Conservation (phyloP, 1,140 invertebrate species). For the Psilanteris sp. region DNA sequence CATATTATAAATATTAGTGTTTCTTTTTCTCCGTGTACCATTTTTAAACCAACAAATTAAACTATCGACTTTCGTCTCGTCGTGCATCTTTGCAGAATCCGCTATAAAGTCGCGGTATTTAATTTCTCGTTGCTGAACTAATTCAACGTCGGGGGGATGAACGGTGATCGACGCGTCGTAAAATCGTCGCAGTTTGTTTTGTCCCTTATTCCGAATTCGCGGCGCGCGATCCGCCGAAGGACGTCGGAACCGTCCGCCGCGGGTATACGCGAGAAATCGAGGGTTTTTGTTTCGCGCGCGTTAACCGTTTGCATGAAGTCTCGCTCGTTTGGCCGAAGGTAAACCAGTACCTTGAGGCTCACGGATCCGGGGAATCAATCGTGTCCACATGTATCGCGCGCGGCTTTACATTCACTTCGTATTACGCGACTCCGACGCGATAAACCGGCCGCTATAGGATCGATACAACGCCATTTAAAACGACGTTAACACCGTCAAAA, state of each 20-base stretch:
- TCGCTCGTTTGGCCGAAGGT: slow-evolving; percentile 47
- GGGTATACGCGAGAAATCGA: slow-evolving; percentile 38
- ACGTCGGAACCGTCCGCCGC: slow-evolving; percentile 29
- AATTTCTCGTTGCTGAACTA: no score
- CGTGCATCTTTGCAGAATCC: no score
- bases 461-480: slow-evolving; percentile 51
- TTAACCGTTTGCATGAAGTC: slow-evolving; percentile 32
- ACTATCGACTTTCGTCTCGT: no score
- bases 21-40: no score
- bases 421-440: slow-evolving; percentile 44
- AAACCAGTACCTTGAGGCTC: slow-evolving; percentile 52
- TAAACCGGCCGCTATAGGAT: slow-evolving; percentile 50
- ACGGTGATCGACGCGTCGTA: no score
- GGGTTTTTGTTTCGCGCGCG: slow-evolving; percentile 40
- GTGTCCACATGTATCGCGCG: slow-evolving; percentile 41
- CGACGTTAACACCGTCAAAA: slow-evolving; percentile 45
- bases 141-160: no score
- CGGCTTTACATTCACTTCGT: slow-evolving; percentile 56
- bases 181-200: no score
- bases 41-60: no score
- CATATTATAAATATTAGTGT: no score
- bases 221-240: slow-evolving; percentile 36
- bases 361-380: slow-evolving; percentile 60
- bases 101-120: no score
- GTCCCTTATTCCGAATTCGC: slow-evolving; percentile 48